Evolutionary conservation across 2,797 vertebrate species (phyloP).

Genomic region (Takifugu rubripes): DNA sequence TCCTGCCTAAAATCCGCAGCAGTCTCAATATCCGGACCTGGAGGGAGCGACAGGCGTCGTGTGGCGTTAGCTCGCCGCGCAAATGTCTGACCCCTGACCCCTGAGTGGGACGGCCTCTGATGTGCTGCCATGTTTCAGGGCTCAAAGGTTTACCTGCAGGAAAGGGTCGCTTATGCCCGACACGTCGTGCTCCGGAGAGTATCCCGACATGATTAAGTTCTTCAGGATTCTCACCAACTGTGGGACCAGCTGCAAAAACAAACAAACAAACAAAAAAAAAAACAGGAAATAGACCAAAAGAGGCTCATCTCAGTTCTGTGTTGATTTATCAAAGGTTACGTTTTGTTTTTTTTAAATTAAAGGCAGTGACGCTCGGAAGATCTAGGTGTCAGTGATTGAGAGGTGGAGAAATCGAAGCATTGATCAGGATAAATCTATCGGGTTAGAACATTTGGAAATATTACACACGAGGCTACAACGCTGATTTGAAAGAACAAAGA

Average conservation of each 20-base stretch:
- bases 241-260: slow-evolving; percentile 88
- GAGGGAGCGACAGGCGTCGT: slow-evolving; percentile 17
- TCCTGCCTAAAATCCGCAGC: slow-evolving; percentile 96
- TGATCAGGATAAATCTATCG: slow-evolving; percentile 18
- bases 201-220: slow-evolving; percentile 99
- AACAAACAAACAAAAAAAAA: neutral
- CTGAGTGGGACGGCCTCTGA: neutral
- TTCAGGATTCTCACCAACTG: slow-evolving; percentile 99
- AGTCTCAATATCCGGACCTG: slow-evolving; percentile 98
- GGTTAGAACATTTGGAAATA: slow-evolving; percentile 24
- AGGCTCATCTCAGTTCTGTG: neutral
- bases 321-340: slow-evolving; percentile 3
- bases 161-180: slow-evolving; percentile 99
- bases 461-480: neutral
- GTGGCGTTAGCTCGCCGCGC: neutral
- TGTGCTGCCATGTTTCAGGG: neutral
- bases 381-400: slow-evolving; percentile 6
- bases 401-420: slow-evolving; percentile 24
- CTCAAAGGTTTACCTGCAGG: slow-evolving; percentile 83
- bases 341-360: neutral
- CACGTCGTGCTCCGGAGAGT: slow-evolving; percentile 98
- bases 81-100: neutral
- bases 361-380: neutral
- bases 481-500: neutral
- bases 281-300: no score